Evolutionary conservation across 2,113 vertebrate species (phyloP).

Genomic region (Indicator maculatus): DNA sequence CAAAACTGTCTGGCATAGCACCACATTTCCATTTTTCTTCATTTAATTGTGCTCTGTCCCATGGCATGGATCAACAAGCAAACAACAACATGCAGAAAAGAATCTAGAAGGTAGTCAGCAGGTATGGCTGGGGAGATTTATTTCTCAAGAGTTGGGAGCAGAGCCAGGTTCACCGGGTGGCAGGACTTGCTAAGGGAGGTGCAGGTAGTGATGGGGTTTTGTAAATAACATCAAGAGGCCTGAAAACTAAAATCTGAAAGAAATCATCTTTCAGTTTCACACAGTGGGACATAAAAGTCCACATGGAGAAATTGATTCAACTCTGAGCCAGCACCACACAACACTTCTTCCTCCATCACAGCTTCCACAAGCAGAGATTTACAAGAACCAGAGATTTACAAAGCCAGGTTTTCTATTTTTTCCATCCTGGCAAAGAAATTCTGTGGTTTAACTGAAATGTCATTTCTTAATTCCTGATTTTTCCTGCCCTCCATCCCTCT

Average conservation of each 20-base stretch:
- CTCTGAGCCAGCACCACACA: conserved; percentile 2
- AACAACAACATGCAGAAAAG: conserved; percentile 24
- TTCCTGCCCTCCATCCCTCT: not conserved
- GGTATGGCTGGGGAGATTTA: not conserved
- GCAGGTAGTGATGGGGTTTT: not conserved
- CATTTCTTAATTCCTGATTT: not conserved
- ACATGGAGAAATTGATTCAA: conserved; percentile 60
- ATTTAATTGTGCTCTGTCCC: conserved; percentile 35
- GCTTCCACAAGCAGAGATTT: conserved; percentile 56
- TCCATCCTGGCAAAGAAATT: conserved; percentile 29
- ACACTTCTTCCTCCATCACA: conserved; percentile 38
- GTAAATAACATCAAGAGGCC: not conserved
- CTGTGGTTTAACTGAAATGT: conserved; percentile 36
- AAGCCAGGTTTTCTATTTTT: conserved; percentile 35
- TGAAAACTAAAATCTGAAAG: conserved; percentile 3
- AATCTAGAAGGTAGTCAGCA: not conserved
- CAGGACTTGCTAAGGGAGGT: not conserved
- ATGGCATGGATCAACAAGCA: not conserved
- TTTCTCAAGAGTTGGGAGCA: not conserved
- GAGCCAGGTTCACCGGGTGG: not conserved
- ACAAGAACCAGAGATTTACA: conserved; percentile 58
- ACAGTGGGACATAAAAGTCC: conserved; percentile 55
- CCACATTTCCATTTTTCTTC: conserved; percentile 53
- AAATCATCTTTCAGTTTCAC: conserved; percentile 70
- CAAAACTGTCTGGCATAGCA: conserved; percentile 49